Base-by-base conservation (phyloP, 1,140 invertebrate genomes). In the Tetramorium alpestre region DNA sequence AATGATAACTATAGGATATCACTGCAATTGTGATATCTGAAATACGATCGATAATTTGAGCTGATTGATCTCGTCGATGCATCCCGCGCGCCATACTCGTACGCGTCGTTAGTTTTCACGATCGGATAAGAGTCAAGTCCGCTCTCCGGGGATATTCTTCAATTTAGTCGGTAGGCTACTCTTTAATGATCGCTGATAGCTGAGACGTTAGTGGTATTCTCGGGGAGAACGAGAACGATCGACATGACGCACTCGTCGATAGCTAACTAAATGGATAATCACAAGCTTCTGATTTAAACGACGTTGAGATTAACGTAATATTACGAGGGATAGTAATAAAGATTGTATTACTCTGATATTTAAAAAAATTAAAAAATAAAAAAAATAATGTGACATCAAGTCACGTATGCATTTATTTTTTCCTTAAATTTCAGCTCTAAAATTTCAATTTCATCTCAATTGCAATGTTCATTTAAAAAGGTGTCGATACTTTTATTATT, bases 81-180 rank as follows among this genome's bases (percentile, higher is more conserved):
- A 78, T 78, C 58, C 25, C 65, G 51, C 65, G 65, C 18, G 13
- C 13, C 41, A 22, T 33, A 64, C 33, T 49, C 25, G 28, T 60
- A 33, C 60, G 60, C 78, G 64, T 47, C 67, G 13, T 82, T 82
- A 82, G 67, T 69, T 82, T 33, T 58, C 80, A 58, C 22, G 67
- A 82, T 82, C 67, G 80, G 51, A 82, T 82, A 82, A 82, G 38
- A 38, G 41, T 82, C 70, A 58, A 44, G 10, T 54, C 41, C 18
- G 25, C 51, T 82, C 67, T 72, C 67, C 1, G 7, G 67, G 69
- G 51, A 73, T 82, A 60, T 82, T 82, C 80, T 41, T 82, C 80
- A 73, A 82, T 82, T 73, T 82, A 82, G 38, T 82, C 67, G 67
- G 70, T 73, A 82, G 25, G 51, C 54, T 82, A 82, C 54, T 73